Evolutionary conservation across 1,140 invertebrate genomes (phyloP).

Genomic region (Aphaenogaster ashmeadi): DNA sequence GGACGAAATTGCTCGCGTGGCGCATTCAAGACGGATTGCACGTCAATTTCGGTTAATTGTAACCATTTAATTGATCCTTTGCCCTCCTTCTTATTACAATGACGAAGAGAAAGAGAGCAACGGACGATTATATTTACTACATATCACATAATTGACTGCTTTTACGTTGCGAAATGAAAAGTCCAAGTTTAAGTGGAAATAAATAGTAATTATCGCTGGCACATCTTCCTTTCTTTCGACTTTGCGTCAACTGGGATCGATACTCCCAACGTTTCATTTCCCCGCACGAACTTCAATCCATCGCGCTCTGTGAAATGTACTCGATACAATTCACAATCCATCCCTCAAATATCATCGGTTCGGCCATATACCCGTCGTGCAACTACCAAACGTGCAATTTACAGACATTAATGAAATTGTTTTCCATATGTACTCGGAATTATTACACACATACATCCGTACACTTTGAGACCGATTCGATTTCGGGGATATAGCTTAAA

Average conservation of each 20-base stretch:
- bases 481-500: slow-evolving; percentile 27
- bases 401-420: slow-evolving; percentile 52
- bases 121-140: neutral
- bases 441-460: neutral
- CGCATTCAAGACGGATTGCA: slow-evolving; percentile 6
- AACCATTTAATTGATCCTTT: slow-evolving; percentile 2
- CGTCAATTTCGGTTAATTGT: slow-evolving; percentile 28
- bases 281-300: neutral
- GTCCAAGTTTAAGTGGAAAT: neutral
- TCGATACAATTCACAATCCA: slow-evolving; percentile 32
- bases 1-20: neutral
- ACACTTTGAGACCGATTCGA: slow-evolving; percentile 30
- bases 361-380: neutral
- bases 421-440: neutral
- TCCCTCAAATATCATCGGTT: slow-evolving; percentile 42
- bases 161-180: neutral
- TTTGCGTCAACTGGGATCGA: neutral
- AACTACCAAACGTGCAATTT: slow-evolving; percentile 45
- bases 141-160: neutral
- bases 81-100: neutral
- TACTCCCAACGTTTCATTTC: slow-evolving; percentile 33
- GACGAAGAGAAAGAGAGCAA: neutral
- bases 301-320: slow-evolving; percentile 2
- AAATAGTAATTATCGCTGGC: slow-evolving; percentile 12
- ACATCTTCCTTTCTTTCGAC: neutral